Evolutionary conservation across 2,113 vertebrate genomes (phyloP).

Genomic region (Puma concolor): DNA sequence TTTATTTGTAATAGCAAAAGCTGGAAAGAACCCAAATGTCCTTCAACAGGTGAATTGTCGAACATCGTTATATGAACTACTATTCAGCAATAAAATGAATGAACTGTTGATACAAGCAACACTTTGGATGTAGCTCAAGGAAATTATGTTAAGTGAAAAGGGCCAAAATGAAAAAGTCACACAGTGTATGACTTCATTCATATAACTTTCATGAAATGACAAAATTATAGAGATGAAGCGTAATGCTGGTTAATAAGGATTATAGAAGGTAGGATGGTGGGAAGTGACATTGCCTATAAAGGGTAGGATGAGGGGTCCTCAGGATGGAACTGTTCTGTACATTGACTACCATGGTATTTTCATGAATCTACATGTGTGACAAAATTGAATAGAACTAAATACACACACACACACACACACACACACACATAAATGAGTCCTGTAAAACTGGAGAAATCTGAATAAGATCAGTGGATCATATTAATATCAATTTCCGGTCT

Average conservation of each 20-base stretch:
- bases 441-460: not conserved
- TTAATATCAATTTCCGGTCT: not conserved
- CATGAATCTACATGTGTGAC: not conserved
- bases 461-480: not conserved
- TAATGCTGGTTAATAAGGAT: not conserved
- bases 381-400: not conserved
- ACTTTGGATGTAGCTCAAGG: not conserved
- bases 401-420: not conserved
- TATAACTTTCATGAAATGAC: not conserved
- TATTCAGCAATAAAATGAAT: not conserved
- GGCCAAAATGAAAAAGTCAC: not conserved
- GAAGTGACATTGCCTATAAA: not conserved
- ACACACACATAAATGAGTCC: not conserved
- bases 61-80: not conserved
- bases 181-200: not conserved
- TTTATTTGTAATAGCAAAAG: constrained; percentile 4
- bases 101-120: not conserved
- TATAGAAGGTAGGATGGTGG: not conserved
- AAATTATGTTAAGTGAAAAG: not conserved
- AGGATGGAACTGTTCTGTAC: not conserved
- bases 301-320: not conserved
- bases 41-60: not conserved
- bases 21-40: not conserved
- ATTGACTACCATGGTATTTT: not conserved
- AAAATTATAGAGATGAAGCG: not conserved